These are phyloP conservation scores for Halictus rubicundus DNA, from an alignment of 1,140 invertebrate genomes.

Conservation along the genomic window DNA sequence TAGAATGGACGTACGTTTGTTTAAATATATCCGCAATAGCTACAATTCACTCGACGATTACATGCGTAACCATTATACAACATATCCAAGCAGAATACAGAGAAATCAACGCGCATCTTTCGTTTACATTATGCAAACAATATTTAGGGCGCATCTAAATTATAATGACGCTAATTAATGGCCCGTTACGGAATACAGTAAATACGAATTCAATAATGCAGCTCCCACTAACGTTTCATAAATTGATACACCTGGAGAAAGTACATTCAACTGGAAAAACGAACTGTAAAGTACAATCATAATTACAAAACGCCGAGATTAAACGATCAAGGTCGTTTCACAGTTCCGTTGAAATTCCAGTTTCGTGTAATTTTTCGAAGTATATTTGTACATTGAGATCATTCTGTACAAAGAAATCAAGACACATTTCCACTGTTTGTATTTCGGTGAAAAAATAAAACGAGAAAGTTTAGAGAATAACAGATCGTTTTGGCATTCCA, in stretches of 20 bases:
- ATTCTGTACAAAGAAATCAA: slow-evolving; percentile 14
- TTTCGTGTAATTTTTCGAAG: not conserved
- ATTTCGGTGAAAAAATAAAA: not conserved
- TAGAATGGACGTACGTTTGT: slow-evolving; percentile 17
- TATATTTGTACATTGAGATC: not conserved
- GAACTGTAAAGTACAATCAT: not conserved
- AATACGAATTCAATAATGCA: not conserved
- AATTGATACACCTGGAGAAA: not conserved
- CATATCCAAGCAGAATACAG: slow-evolving; percentile 1
- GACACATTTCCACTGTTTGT: not conserved
- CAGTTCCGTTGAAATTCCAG: not conserved
- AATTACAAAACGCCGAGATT: not conserved
- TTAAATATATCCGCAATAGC: slow-evolving; percentile 15
- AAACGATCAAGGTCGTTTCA: not conserved
- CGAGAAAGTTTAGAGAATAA: not conserved
- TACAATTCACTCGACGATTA: slow-evolving; percentile 25
- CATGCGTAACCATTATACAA: slow-evolving; percentile 14
- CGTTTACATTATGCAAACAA: not conserved
- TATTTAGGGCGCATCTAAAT: slow-evolving; percentile 9
- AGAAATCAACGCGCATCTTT: not conserved
- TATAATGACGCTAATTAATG: slow-evolving; percentile 7
- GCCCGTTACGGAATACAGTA: not conserved
- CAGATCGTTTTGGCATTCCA: not conserved
- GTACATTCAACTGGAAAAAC: not conserved
- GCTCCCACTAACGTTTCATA: not conserved